phyloP scores from a whole-genome alignment of 2,113 vertebrate species.

The Spheniscus mendiculus region DNA sequence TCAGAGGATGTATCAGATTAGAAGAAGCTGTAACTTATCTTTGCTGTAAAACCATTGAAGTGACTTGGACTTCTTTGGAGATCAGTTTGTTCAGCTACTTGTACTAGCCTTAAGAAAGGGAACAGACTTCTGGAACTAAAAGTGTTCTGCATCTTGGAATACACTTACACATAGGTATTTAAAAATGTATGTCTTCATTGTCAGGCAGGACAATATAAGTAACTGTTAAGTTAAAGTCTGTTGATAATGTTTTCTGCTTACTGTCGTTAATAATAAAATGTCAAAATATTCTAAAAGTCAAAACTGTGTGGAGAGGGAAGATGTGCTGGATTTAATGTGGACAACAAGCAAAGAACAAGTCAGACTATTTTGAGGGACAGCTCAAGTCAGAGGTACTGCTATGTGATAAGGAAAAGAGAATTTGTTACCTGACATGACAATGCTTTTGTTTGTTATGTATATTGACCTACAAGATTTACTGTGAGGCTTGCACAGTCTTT shows the following conservation, averaged over 20 bases:
- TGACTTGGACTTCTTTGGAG: neutral
- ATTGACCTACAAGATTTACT: neutral
- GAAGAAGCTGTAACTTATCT: neutral
- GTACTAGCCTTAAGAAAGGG: neutral
- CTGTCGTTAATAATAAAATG: neutral
- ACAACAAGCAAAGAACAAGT: neutral
- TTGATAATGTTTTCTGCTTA: neutral
- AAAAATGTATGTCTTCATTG: neutral
- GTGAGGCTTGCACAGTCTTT: neutral
- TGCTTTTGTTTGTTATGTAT: neutral
- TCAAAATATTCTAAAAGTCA: neutral
- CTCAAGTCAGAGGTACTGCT: neutral
- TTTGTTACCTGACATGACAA: neutral
- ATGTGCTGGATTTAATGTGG: neutral
- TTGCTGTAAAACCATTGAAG: neutral
- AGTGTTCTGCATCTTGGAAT: neutral
- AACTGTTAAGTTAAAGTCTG: neutral
- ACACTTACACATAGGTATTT: neutral
- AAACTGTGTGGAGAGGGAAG: neutral
- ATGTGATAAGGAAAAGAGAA: neutral
- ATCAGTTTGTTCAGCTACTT: neutral
- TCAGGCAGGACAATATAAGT: neutral
- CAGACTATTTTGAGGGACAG: neutral
- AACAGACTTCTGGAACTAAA: neutral
- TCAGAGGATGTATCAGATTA: neutral